Evolutionary conservation across 2,888 invertebrate genomes (phyloP).

Genomic region (Criorhina ranunculi): DNA sequence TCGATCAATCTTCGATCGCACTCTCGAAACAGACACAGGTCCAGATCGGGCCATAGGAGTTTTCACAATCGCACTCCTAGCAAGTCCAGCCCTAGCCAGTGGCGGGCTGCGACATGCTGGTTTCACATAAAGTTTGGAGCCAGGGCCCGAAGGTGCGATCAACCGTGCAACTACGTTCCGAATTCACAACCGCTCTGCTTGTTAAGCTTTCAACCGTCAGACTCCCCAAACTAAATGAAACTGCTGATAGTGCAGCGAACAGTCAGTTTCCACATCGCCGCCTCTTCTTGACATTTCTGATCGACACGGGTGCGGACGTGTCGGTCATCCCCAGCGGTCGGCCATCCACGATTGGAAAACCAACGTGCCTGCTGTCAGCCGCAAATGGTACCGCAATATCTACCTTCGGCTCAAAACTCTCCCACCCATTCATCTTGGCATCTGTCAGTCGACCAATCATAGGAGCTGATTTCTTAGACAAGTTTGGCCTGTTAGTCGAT

Average conservation of each 20-base stretch:
- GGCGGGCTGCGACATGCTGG: background rate
- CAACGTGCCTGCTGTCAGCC: background rate
- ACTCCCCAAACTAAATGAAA: conserved; percentile 13
- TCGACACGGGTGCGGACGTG: conserved; percentile 28
- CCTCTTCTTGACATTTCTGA: conserved; percentile 1
- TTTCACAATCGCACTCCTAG: conserved; percentile 6
- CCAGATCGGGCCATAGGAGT: background rate
- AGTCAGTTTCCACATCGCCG: conserved; percentile 15
- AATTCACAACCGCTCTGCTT: conserved; percentile 9
- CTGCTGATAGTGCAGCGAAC: conserved; percentile 1
- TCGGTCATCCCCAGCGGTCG: conserved; percentile 23
- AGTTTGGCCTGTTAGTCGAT: background rate
- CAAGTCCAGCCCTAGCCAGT: background rate
- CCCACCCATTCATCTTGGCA: conserved; percentile 16
- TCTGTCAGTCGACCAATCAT: conserved; percentile 19
- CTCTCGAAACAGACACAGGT: background rate
- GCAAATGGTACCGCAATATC: conserved; percentile 16
- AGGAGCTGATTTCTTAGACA: conserved; percentile 16
- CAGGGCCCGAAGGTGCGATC: conserved; percentile 17
- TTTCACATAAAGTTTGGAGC: conserved; percentile 22
- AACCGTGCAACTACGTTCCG: background rate
- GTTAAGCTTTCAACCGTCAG: background rate
- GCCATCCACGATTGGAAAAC: too few species aligned
- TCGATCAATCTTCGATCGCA: conserved; percentile 11
- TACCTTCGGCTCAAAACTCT: conserved; percentile 13